Conservation (phyloP, 2,888 invertebrate species). For the Rhimphoctona megacephalus region DNA sequence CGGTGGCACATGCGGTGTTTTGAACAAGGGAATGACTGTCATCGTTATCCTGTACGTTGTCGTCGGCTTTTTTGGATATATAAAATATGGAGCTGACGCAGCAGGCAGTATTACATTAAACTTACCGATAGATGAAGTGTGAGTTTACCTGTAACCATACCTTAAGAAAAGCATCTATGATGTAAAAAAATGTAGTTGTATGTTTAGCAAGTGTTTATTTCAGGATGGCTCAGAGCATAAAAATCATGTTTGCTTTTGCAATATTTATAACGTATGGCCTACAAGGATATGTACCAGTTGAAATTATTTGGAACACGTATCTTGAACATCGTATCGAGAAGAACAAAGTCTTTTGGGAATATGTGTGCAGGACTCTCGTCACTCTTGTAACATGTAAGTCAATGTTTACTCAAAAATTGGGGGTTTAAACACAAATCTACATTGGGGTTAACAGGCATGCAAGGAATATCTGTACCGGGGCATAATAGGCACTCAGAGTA, state of each 20-base stretch:
- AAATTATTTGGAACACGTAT: conserved; percentile 89
- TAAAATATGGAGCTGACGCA: conserved; percentile 90
- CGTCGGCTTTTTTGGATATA: conserved; percentile 94
- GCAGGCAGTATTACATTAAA: conserved; percentile 93
- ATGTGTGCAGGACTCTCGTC: conserved; percentile 86
- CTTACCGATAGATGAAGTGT: conserved; percentile 88
- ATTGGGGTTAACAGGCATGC: too few relatives aligned
- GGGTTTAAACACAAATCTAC: too few relatives aligned
- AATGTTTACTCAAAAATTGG: background rate
- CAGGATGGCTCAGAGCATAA: conserved; percentile 89
- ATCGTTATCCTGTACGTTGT: conserved; percentile 92
- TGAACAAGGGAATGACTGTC: conserved; percentile 93
- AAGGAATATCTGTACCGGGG: too few relatives aligned
- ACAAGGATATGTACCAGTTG: conserved; percentile 95
- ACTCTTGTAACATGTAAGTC: conserved; percentile 88
- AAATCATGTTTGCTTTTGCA: conserved; percentile 88
- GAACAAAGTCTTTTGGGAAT: conserved; percentile 85
- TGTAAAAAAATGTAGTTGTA: conserved; percentile 58
- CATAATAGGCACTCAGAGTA: too few relatives aligned
- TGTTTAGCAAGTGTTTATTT: conserved; percentile 45
- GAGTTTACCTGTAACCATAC: conserved; percentile 77
- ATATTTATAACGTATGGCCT: conserved; percentile 94
- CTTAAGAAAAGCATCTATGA: background rate
- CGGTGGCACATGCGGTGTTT: conserved; percentile 91
- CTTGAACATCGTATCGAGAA: conserved; percentile 77